Conservation (phyloP, 1,140 invertebrate species). For the Streblospio benedicti region DNA sequence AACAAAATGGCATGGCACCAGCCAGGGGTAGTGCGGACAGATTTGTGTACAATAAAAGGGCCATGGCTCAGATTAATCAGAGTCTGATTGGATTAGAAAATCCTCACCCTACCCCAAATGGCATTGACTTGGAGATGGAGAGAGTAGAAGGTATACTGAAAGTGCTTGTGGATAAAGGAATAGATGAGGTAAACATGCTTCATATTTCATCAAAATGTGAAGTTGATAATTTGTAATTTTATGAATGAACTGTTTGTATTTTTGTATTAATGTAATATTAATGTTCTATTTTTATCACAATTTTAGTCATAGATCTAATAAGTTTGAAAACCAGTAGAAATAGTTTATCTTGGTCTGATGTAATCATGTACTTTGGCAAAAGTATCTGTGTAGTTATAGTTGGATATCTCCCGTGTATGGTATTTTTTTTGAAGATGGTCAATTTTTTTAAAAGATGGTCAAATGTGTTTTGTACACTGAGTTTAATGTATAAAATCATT, state of each 20-base stretch:
- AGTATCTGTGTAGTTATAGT: too few relatives aligned
- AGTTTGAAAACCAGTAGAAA: too few relatives aligned
- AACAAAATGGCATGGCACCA: constrained; percentile 13
- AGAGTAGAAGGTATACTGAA: constrained; percentile 26
- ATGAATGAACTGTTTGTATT: neutral
- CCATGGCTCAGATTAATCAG: constrained; percentile 76
- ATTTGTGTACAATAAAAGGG: constrained; percentile 68
- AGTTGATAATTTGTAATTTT: neutral
- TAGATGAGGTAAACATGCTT: constrained; percentile 35
- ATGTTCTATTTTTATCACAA: too few relatives aligned
- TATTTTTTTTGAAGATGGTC: too few relatives aligned
- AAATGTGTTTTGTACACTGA: too few relatives aligned
- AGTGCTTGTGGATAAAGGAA: constrained; percentile 28
- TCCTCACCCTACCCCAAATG: constrained; percentile 52
- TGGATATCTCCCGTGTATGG: too few relatives aligned
- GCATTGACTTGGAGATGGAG: constrained; percentile 51
- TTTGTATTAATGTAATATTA: neutral
- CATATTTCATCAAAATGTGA: neutral
- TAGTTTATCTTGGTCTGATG: too few relatives aligned
- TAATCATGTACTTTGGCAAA: too few relatives aligned
- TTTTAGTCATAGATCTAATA: too few relatives aligned
- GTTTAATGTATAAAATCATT: too few relatives aligned
- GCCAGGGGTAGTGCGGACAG: constrained; percentile 19
- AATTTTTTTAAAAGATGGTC: too few relatives aligned
- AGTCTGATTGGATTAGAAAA: constrained; percentile 75